Evolutionary conservation across 2,797 vertebrate genomes (phyloP), one percentile per base, ranked within the genome.

Genomic region (Falco rusticolus): DNA sequence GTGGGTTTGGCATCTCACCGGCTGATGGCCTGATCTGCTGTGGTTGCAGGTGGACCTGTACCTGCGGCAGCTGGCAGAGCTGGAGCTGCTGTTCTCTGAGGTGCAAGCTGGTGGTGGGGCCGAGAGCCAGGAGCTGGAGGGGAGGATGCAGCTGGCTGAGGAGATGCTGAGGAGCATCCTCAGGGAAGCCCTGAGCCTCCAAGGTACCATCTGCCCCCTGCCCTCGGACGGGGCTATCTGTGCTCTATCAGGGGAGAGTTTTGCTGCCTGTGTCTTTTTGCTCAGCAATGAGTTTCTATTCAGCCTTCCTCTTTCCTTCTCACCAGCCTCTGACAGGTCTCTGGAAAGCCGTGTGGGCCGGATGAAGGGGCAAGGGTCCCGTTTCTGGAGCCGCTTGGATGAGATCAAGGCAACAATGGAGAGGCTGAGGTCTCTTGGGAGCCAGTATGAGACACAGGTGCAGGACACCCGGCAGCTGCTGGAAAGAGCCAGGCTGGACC

Each of bases 11-110:
- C 5, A 3, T 63, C 60, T 39, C 0, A 1, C 50, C 70, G 34
- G 33, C 60, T 95, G 41, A 96, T 19, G 29, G 22, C 20, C n/a
- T 25, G 43, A 5, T 74, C 16, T 89, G n/a, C 41, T 92, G 75
- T 95, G 90, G 11, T 95, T 97, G 61, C 98, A 99, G 99, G 94
- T 99, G 97, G 97, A 97, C 26, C 93, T 86, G 20, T 99, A 98
- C 77, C 69, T 89, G 29, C 92, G 90, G 87, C 98, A 98, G 91
- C 97, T 99, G 60, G 97, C 79, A 43, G 97, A 98, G 53, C 93
- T 99, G 94, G 98, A 99, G 96, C 56, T 77, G 41, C 96, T 98
- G 26, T 48, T 97, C 70, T 95, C 95, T 0, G 95, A 90, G 94
- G 86, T 98, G 85, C 28, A 68, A 92, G 50, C 53, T 65, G 87